Conservation (phyloP, 1,140 invertebrate genomes). For the Telenomus remus region DNA sequence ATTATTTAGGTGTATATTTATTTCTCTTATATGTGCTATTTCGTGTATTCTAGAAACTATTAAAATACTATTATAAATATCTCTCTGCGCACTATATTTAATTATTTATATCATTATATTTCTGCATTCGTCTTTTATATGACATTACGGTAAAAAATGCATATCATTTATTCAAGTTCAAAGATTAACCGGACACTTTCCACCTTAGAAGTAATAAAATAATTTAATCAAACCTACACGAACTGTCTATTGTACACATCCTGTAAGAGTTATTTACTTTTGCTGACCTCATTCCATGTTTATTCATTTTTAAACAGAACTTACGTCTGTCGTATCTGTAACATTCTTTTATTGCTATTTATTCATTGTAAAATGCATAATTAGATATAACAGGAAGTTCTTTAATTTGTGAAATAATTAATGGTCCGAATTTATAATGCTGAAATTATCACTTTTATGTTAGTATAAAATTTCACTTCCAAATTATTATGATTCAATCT, state of each 20-base stretch:
- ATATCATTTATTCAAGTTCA: constrained; percentile 20
- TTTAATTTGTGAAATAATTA: no score
- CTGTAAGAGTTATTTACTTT: constrained; percentile 5
- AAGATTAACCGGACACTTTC: constrained; percentile 6
- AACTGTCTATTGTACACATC: constrained; percentile 2
- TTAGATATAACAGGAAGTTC: no score
- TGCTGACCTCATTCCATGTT: constrained; percentile 10
- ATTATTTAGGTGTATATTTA: constrained; percentile 5
- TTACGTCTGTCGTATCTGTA: constrained; percentile 10
- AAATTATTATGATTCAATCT: no score
- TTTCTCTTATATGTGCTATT: constrained; percentile 20
- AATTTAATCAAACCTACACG: constrained; percentile 17
- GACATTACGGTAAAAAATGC: constrained; percentile 36
- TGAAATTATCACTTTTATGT: no score
- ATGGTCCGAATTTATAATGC: no score
- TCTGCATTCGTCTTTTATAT: constrained; percentile 40
- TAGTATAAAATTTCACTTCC: no score
- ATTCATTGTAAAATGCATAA: constrained; percentile 61
- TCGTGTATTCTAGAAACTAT: constrained; percentile 64
- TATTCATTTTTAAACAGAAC: constrained; percentile 13
- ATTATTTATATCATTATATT: constrained; percentile 53
- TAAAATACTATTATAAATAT: constrained; percentile 75
- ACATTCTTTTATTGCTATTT: constrained; percentile 69
- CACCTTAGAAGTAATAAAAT: constrained; percentile 22
- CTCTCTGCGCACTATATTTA: constrained; percentile 64